A percentile compares a stretch with the other conserved stretches of the same genome.
Evolutionary conservation across 2,888 invertebrate genomes (phyloP).

Genomic region (Bugulina stolonifera): DNA sequence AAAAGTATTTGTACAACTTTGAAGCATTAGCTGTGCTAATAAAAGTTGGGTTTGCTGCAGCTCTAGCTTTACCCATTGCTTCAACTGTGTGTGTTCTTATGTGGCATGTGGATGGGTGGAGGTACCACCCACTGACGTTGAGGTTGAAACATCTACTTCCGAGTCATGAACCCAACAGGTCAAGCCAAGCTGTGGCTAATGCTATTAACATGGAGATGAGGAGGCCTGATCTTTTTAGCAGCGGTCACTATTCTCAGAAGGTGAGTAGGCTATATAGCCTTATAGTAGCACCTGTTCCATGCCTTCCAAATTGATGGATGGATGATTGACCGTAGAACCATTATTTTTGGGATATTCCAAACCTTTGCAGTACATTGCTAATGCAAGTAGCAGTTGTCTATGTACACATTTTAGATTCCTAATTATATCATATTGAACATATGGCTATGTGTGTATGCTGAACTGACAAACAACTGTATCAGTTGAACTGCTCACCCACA

Average conservation of each 20-base stretch:
- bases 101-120: slow-evolving; percentile 68
- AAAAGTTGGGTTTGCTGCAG: slow-evolving; percentile 35
- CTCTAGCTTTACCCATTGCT: slow-evolving; percentile 53
- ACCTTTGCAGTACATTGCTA: too few relatives aligned
- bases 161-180: slow-evolving; percentile 42
- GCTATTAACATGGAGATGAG: slow-evolving; percentile 70
- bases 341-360: too few relatives aligned
- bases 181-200: slow-evolving; percentile 66
- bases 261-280: slow-evolving; percentile 14
- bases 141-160: slow-evolving; percentile 56
- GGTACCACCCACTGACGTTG: slow-evolving; percentile 69
- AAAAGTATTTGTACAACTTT: slow-evolving; percentile 35
- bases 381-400: too few relatives aligned
- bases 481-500: slow-evolving; percentile 29
- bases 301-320: too few relatives aligned
- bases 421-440: too few relatives aligned
- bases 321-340: too few relatives aligned
- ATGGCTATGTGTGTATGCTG: too few relatives aligned
- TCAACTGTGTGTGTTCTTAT: slow-evolving; percentile 58
- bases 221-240: slow-evolving; percentile 56
- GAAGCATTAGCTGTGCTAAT: slow-evolving; percentile 34
- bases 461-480: too few relatives aligned
- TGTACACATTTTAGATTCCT: too few relatives aligned
- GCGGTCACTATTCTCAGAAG: slow-evolving; percentile 32
- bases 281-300: too few relatives aligned